Conservation (phyloP, 1,140 invertebrate genomes). For the Nautilus pompilius region DNA sequence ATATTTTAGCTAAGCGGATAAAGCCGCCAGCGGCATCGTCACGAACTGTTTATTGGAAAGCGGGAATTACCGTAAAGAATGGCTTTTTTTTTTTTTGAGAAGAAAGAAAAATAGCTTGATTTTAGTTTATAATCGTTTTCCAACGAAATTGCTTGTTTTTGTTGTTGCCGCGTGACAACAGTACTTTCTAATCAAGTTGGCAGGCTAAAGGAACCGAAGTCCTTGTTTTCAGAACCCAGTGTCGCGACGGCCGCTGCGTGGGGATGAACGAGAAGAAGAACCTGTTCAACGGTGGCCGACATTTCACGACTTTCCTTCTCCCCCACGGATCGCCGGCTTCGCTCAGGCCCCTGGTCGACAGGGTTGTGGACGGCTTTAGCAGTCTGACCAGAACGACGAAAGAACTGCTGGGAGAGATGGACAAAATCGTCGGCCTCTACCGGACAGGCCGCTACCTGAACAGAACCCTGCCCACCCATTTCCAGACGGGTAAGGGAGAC, state of each 20-base stretch:
- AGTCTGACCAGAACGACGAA: conserved; percentile 36
- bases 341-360: conserved; percentile 38
- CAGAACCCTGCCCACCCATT: conserved; percentile 9
- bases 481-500: conserved; percentile 10
- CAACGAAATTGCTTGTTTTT: background rate
- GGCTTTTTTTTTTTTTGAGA: no score
- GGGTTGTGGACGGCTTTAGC: conserved; percentile 43
- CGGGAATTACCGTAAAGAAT: no score
- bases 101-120: no score
- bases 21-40: no score
- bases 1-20: no score
- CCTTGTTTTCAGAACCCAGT: conserved; percentile 33
- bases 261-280: conserved; percentile 57
- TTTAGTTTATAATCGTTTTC: background rate
- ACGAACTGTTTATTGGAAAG: no score
- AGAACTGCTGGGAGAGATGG: conserved; percentile 39
- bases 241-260: conserved; percentile 45
- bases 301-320: conserved; percentile 55
- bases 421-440: conserved; percentile 42
- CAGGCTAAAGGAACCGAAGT: background rate
- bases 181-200: background rate
- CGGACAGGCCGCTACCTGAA: conserved; percentile 48
- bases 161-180: background rate
- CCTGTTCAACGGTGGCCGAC: conserved; percentile 54
- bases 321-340: conserved; percentile 52